Base-by-base conservation (phyloP, 2,113 vertebrate genomes). In the Conger conger region DNA sequence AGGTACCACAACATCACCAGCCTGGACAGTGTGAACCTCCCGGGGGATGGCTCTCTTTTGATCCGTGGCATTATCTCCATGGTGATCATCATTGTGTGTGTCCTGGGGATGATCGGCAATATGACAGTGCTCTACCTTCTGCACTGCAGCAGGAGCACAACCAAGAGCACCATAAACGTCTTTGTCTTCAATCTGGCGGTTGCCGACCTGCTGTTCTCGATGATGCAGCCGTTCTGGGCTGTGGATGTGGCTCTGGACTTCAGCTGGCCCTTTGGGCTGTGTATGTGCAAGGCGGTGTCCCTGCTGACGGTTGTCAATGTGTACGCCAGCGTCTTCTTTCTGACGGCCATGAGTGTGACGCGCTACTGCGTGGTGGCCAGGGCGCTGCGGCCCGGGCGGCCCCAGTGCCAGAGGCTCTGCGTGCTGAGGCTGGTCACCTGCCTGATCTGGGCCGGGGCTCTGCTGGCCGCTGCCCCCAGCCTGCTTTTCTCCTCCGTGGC, bases 71-170 rank as follows among this genome's bases (percentile, higher is more conserved):
- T 93, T 27, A 91, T 94, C 86, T 92, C 94, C 7, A 84, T 92
- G 11, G 88, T 96, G 6, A 95, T 95, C 90, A 92, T 91, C 18
- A 18, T 93, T 13, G 93, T 95, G 37, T 94, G 94, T 36, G 90
- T 86, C 11, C 88, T 91, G 3, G 94, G 94, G 50, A 85, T 95
- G 33, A 50, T 94, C 82, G 93, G 94, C 1, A 95, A 96, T 85
- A 82, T 93, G 80, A 86, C 94, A 36, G 95, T 94, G 38, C 90
- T 95, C 91, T 93, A 92, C 87, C 89, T 95, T 2, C 90, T 95
- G n/a, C 91, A 91, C 85, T 92, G 89, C 0, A 94, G 92, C 76
- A 92, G 77, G 88, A 92, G 92, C 84, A 92, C 92, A 86, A 88
- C 86, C 50, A 91, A 87, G 0, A 73, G n/a, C n/a, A 83, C 86